Conservation (phyloP, 2,113 vertebrate species). For the Etheostoma cragini region DNA sequence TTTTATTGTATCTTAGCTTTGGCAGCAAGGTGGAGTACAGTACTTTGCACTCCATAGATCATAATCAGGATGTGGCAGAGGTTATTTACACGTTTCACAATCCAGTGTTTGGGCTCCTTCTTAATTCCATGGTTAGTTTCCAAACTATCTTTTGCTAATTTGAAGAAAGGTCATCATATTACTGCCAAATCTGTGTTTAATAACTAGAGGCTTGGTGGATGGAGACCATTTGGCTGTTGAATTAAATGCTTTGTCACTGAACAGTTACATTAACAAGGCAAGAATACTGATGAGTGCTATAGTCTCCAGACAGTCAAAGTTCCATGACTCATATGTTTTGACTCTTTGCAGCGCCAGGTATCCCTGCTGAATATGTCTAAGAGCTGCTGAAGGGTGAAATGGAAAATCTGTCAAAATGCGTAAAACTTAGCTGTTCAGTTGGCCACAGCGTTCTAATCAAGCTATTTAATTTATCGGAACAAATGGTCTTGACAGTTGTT, state of each 20-base stretch:
- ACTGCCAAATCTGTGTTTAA: conserved; percentile 51
- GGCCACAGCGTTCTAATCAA: conserved; percentile 23
- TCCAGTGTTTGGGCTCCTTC: conserved; percentile 61
- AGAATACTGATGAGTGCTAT: conserved; percentile 21
- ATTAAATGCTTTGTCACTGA: conserved; percentile 52
- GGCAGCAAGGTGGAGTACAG: conserved; percentile 57
- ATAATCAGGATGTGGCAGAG: conserved; percentile 77
- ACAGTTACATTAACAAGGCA: conserved; percentile 46
- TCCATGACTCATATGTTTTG: conserved; percentile 36
- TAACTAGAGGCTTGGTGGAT: conserved; percentile 25
- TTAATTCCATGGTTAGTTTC: conserved; percentile 59
- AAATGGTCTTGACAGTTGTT: conserved; percentile 38
- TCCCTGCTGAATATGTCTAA: conserved; percentile 22
- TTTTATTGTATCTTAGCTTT: conserved; percentile 57
- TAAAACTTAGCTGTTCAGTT: conserved; percentile 15
- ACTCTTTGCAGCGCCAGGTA: conserved; percentile 35
- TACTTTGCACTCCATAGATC: conserved; percentile 69
- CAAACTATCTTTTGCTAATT: conserved; percentile 46
- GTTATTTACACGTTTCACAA: conserved; percentile 74
- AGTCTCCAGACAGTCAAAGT: conserved; percentile 40
- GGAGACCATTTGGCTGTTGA: conserved; percentile 34
- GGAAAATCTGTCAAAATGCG: conserved; percentile 45
- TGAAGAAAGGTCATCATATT: conserved; percentile 50
- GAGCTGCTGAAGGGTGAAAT: conserved; percentile 52
- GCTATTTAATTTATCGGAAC: conserved; percentile 51